Evolutionary conservation across 2,113 vertebrate species (phyloP), one percentile per base, ranked within the genome.

Genomic region (Vombatus ursinus): DNA sequence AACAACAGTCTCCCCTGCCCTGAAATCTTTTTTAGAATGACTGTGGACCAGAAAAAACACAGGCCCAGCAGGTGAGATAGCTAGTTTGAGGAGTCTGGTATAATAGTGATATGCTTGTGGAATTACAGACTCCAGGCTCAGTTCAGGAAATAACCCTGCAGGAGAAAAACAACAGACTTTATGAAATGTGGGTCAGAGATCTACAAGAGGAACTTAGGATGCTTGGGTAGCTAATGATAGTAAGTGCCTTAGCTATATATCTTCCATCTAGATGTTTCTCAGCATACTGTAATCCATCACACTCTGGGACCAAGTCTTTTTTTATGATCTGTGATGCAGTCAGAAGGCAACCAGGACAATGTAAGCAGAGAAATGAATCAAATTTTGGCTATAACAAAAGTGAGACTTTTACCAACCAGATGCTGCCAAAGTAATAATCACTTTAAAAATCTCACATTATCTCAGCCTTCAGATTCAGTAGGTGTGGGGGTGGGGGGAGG

Each of bases 401-500:
- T 9, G 0, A 51, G 44, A 10, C 96, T 94, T 57, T 61, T 94
- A 95, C 95, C 93, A 98, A 97, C 93, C 93, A 98, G 96, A 92
- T 93, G 95, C 97, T 98, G 96, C 61, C 44, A 98, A 98, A 98
- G 98, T 95, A 98, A 97, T 95, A 91, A 98, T 98, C 91, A 61
- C 93, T 96, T 96, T 91, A 93, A 97, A 94, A 98, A 98, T 97
- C 94, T 96, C 92, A 53, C 94, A 77, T 91, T 97, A 90, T 97
- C 96, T 94, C 91, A 91, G 68, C 54, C 25, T 96, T 89, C 53
- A 11, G 52, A 91, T 96, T 96, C 77, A 96, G 92, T 92, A 92
- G 94, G 90, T 51, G 4, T 68, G 19, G 54, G 31, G 14, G 9
- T 84, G 4, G 57, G 26, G 10, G 77, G 48, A 89, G n/a, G 14